These are phyloP conservation scores for Ceratosolen fusciceps DNA, from an alignment of 1,140 invertebrate species.

Conservation along the genomic window DNA sequence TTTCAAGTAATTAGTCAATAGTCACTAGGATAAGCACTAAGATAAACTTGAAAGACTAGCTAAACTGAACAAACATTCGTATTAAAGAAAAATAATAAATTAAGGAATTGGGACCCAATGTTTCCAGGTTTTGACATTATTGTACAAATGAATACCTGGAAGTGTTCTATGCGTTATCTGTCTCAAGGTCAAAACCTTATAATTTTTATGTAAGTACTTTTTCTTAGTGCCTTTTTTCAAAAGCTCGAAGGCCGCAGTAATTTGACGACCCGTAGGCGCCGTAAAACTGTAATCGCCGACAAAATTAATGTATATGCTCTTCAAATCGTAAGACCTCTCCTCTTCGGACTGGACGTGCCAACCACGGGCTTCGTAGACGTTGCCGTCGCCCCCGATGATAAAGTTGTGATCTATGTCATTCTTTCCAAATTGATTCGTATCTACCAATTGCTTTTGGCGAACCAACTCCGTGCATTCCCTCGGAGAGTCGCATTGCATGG, in stretches of 20 bases:
- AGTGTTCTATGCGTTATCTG: slow-evolving; percentile 78
- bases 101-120: slow-evolving; percentile 68
- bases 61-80: not conserved
- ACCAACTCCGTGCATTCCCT: slow-evolving; percentile 71
- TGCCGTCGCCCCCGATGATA: slow-evolving; percentile 83
- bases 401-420: slow-evolving; percentile 84
- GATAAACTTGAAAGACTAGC: too few species aligned
- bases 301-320: slow-evolving; percentile 82
- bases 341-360: slow-evolving; percentile 83
- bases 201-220: slow-evolving; percentile 74
- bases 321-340: slow-evolving; percentile 78
- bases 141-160: slow-evolving; percentile 77
- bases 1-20: too few species aligned
- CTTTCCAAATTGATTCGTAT: slow-evolving; percentile 78
- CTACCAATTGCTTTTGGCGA: slow-evolving; percentile 78
- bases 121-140: slow-evolving; percentile 77
- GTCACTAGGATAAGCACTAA: too few species aligned
- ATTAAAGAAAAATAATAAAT: not conserved
- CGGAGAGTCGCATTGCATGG: slow-evolving; percentile 69
- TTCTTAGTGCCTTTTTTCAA: slow-evolving; percentile 70
- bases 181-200: slow-evolving; percentile 78
- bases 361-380: slow-evolving; percentile 82
- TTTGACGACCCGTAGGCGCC: slow-evolving; percentile 62
- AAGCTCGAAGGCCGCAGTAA: slow-evolving; percentile 71
- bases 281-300: slow-evolving; percentile 66